A percentile compares a stretch with the other conserved stretches of the same genome.
Evolutionary conservation across 2,888 invertebrate genomes (phyloP).

Genomic region (Coelopa pilipes): DNA sequence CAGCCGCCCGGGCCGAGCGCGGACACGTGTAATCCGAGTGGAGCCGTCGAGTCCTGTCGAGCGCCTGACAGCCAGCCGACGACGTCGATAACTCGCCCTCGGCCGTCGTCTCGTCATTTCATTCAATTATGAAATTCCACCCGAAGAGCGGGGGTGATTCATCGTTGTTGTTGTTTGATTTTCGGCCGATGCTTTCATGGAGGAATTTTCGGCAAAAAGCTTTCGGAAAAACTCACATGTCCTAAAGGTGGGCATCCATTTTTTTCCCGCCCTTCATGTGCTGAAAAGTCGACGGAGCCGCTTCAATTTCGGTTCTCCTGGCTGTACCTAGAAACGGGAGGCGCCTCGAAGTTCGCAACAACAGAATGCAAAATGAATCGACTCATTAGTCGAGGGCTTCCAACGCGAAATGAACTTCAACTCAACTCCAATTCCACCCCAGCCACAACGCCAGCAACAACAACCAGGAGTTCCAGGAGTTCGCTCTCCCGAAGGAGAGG

Average conservation of each 20-base stretch:
- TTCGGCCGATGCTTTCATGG: not conserved
- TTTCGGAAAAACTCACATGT: too few relatives aligned
- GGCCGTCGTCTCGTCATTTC: too few relatives aligned
- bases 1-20: too few relatives aligned
- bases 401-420: not conserved
- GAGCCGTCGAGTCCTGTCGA: too few relatives aligned
- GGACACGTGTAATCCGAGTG: too few relatives aligned
- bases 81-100: too few relatives aligned
- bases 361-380: slow-evolving; percentile 8
- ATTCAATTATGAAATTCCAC: too few relatives aligned
- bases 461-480: not conserved
- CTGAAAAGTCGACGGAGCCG: not conserved
- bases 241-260: too few relatives aligned
- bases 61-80: too few relatives aligned
- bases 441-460: slow-evolving; percentile 10
- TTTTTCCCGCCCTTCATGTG: not conserved
- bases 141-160: not conserved
- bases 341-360: slow-evolving; percentile 4
- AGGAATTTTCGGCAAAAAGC: not conserved
- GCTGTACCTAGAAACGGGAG: not conserved
- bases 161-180: not conserved
- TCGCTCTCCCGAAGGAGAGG: too few relatives aligned
- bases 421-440: not conserved
- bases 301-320: not conserved
- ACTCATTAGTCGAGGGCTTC: not conserved